Evolutionary conservation across 2,888 invertebrate species (phyloP), one percentile per base, ranked within the genome.

Genomic region (Linhomoeus sp.): DNA sequence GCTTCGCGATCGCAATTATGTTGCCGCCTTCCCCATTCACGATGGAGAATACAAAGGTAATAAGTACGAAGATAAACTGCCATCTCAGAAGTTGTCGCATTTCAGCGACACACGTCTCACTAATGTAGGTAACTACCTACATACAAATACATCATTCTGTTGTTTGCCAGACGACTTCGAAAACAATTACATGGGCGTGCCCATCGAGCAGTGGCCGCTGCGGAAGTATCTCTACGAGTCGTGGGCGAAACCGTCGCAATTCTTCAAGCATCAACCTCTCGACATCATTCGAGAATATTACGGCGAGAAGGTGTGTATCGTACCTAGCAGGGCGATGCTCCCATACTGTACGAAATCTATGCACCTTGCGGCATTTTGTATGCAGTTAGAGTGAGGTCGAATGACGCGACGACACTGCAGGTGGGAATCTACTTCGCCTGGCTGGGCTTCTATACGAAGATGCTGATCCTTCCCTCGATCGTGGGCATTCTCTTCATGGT

Each of bases 401-500:
- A n/a, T n/a, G n/a, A n/a, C n/a, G n/a, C n/a, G n/a, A n/a, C n/a
- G n/a, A n/a, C n/a, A n/a, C n/a, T 36, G 3, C 33, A 47, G 47
- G 47, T 47, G 58, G 85, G 80, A 1, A 69, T 83, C 48, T 82
- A 83, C 66, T 88, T 88, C 67, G 85, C 87, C 5, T 88, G 88
- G 88, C 71, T 88, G 45, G 88, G 88, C 17, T 88, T 81, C 67
- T 88, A 88, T 67, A 88, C 87, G 0, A 80, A 81, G 62, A 86
- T 86, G 82, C 66, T 88, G 54, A 73, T 87, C 25, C 78, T 84
- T 14, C 84, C 87, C 0, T 79, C 87, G 0, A 70, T 82, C 1
- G 81, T 86, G 1, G 87, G 87, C 0, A 76, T 81, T 0, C 62
- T 85, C 0, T 86, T 85, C 0, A 86, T 86, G 64, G 86, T 87